Evolutionary conservation across 2,113 vertebrate species (phyloP), one percentile per base, ranked within the genome.

Genomic region (Hiodon alosoides): DNA sequence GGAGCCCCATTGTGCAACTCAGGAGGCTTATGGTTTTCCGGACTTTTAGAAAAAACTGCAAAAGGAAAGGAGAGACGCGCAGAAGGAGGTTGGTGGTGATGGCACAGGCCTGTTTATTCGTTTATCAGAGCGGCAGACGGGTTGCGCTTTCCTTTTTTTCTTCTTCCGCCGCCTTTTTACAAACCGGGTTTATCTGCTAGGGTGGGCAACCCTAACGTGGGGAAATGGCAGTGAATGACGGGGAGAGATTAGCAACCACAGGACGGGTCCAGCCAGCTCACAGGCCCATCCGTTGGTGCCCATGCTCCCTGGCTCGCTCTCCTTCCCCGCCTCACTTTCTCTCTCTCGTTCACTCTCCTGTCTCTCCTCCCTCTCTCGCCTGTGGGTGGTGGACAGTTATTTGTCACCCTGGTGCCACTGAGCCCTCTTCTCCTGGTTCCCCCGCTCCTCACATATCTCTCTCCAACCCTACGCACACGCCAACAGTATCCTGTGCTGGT

Each of bases 21-120:
- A 89, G 83, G 85, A 87, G 81, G 88, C 84, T 87, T 87, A 74
- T 89, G 88, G 88, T 89, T 90, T 90, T 90, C 88, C 89, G 88
- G 89, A 89, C 76, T 82, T 72, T 75, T 72, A 77, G 74, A 83
- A 83, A 79, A 85, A 78, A 78, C 76, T 67, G 79, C 79, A 81
- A 86, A 83, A 87, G 87, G 83, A 88, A 88, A 88, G 84, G 78
- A 77, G 79, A 85, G 86, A 81, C 83, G 84, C 47, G 80, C 76
- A 83, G 78, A 79, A 68, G 73, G 74, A 81, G 77, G 74, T 85
- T 87, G 74, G 86, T 87, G 80, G 80, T 85, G 74, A 78, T 71
- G 80, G 77, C 69, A 72, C 58, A 60, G 71, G 31, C 72, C 62
- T 69, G 75, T 65, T 69, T 73, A 76, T 64, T 71, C 60, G 76